Percentiles rank a stretch among this genome's conserved stretches.
Evolutionary conservation across 1,140 invertebrate genomes (phyloP).

Genomic region (Heliconius hewitsoni): DNA sequence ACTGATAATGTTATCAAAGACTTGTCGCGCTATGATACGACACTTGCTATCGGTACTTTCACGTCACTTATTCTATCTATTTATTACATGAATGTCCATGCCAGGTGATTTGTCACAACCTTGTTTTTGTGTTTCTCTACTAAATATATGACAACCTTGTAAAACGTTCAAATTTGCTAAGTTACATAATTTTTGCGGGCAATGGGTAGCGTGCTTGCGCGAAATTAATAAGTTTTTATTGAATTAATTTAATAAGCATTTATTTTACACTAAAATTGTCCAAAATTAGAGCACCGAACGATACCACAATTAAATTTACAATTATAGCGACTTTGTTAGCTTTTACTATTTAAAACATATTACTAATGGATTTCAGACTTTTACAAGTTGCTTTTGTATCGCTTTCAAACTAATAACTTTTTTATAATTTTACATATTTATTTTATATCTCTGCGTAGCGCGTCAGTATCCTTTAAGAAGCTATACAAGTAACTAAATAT

Average conservation of each 20-base stretch:
- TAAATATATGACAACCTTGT: slow-evolving; percentile 19
- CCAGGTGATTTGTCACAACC: slow-evolving; percentile 25
- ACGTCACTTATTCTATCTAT: slow-evolving; percentile 46
- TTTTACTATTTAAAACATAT: no score
- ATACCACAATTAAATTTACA: no score
- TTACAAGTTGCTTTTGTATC: no score
- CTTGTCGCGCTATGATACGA: slow-evolving; percentile 55
- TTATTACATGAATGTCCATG: slow-evolving; percentile 28
- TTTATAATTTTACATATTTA: no score
- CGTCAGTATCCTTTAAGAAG: no score
- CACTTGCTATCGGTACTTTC: slow-evolving; percentile 48
- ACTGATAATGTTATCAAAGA: slow-evolving; percentile 69
- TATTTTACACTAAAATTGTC: no score
- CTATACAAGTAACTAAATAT: no score
- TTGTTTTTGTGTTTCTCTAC: slow-evolving; percentile 17
- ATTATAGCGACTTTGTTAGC: no score
- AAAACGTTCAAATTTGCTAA: background rate
- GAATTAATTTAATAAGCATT: background rate
- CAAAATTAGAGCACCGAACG: no score
- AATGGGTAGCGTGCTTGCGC: background rate
- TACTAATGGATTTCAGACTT: no score
- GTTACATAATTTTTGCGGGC: background rate
- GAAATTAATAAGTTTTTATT: background rate
- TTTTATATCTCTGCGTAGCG: no score
- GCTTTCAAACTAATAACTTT: no score